Base-by-base conservation (phyloP, 2,888 invertebrate species). In the Tenthredo livida region DNA sequence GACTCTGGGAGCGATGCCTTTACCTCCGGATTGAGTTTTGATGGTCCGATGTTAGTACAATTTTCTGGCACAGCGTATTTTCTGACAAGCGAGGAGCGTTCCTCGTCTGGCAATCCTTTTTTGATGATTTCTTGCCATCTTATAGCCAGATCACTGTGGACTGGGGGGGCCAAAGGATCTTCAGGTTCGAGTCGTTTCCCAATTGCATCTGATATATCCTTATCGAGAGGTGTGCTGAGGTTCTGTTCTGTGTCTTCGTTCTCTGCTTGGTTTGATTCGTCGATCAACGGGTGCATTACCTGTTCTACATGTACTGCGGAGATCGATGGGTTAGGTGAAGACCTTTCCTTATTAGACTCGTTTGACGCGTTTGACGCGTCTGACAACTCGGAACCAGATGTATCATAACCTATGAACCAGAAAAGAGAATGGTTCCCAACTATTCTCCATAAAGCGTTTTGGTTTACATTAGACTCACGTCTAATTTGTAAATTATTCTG, bases 401-500 rank as follows among this genome's bases (percentile, higher is more conserved):
- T 9, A 17, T 70, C 37, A 37, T 70, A 37, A 70, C 70, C 70
- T 70, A 70, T n/a, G 12, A 37, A 37, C 17, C 70, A 37, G 29
- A 33, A 70, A 70, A 12, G n/a, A 37, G 29, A 33, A 70, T 70
- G 29, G 70, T 70, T 33, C 37, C 25, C 70, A 70, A 70, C 70
- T 37, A 70, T 70, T 70, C 29, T n/a, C n/a, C 25, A n/a, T 65
- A 12, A 0, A 25, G 21, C 65, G 65, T 65, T 65, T 65, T 65
- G 25, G 65, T 70, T 37, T 29, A 37, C 61, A 25, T 61, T 6
- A 25, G 25, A 12, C 7, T 25, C 12, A 25, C 3, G 25, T 25
- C 25, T 25, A 7, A 0, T 21, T 15, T 29, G 15, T 15, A 5
- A 65, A 25, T 25, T 7, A 29, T 5, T 10, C 21, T 25, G 25